These are phyloP conservation scores for Anguilla japonica DNA, from an alignment of 2,113 vertebrate species.

Conservation along the genomic window DNA sequence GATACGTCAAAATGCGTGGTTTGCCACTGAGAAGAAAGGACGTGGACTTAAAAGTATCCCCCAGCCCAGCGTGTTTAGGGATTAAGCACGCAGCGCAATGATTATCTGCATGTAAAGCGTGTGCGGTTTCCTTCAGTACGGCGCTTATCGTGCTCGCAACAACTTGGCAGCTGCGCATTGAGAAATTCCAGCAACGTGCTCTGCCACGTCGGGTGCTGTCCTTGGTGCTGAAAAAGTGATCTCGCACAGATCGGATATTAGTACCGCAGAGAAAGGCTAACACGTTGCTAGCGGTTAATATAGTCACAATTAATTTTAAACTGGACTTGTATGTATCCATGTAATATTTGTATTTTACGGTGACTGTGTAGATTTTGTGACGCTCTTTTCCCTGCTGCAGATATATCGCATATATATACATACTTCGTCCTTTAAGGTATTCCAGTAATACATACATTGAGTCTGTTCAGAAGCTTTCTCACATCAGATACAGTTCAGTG, in stretches of 20 bases:
- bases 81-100: not conserved
- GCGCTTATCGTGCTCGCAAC: not conserved
- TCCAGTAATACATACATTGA: not conserved
- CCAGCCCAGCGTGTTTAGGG: not conserved
- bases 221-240: slow-evolving; percentile 33
- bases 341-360: not conserved
- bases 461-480: not conserved
- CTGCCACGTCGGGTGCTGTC: slow-evolving; percentile 16
- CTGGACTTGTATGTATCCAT: no score
- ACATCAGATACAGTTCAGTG: not conserved
- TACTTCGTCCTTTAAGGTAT: not conserved
- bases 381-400: not conserved
- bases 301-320: not conserved
- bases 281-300: not conserved
- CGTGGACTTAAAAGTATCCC: not conserved
- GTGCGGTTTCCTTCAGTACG: not conserved
- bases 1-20: not conserved
- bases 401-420: no score
- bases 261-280: not conserved
- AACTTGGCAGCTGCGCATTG: not conserved
- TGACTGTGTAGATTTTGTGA: not conserved
- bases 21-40: not conserved
- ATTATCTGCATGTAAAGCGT: not conserved
- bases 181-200: not conserved
- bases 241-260: not conserved